These are phyloP conservation scores for Oryzias javanicus DNA, from an alignment of 2,113 vertebrate species.

Conservation along the genomic window DNA sequence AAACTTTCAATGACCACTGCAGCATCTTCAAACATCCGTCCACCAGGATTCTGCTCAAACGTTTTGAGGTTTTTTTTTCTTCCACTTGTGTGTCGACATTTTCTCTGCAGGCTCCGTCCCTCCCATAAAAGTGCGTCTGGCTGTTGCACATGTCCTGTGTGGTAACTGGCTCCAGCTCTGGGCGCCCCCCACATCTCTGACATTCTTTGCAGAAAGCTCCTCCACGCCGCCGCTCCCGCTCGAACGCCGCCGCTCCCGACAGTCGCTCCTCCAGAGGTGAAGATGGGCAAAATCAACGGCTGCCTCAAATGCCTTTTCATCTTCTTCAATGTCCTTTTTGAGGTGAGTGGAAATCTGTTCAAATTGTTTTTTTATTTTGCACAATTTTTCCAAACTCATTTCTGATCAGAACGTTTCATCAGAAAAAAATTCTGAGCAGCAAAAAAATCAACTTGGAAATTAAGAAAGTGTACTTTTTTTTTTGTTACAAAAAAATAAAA, in stretches of 20 bases:
- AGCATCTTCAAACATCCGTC: too few species aligned
- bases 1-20: too few species aligned
- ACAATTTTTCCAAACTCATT: background rate
- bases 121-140: too few species aligned
- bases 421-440: too few species aligned
- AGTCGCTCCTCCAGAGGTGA: background rate
- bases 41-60: too few species aligned
- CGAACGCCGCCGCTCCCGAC: background rate
- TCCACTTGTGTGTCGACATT: too few species aligned
- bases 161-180: slow-evolving; percentile 15
- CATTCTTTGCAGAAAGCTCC: background rate
- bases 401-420: too few species aligned
- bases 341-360: slow-evolving; percentile 41
- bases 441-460: too few species aligned
- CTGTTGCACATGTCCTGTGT: background rate
- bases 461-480: too few species aligned
- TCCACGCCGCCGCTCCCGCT: background rate
- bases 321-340: slow-evolving; percentile 63
- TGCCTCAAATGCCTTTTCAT: slow-evolving; percentile 65
- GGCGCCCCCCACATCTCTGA: background rate
- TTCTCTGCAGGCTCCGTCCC: too few species aligned
- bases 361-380: background rate
- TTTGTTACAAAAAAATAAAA: too few species aligned
- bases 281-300: slow-evolving; percentile 66
- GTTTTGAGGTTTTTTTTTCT: too few species aligned